Conservation (phyloP, 2,113 vertebrate species). For the Turdus rufiventris region DNA sequence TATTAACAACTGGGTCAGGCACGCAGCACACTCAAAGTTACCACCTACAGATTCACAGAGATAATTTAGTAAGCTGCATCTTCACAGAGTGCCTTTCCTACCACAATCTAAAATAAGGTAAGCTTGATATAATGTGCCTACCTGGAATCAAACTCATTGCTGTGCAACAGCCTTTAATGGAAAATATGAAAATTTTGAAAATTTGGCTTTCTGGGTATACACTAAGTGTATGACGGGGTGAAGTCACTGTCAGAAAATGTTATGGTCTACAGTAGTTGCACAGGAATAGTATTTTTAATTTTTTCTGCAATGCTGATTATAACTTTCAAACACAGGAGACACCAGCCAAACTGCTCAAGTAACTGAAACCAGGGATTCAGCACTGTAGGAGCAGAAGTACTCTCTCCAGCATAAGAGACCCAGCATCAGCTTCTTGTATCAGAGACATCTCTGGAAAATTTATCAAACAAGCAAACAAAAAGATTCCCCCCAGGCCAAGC, state of each 20-base stretch:
- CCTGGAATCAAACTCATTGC: neutral
- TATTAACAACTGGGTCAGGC: neutral
- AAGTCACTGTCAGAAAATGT: neutral
- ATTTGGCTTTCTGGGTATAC: neutral
- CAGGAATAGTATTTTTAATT: neutral
- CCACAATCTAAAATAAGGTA: neutral
- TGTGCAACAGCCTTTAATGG: neutral
- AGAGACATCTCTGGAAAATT: neutral
- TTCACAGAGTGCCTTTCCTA: neutral
- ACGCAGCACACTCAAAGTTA: neutral
- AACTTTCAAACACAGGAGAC: neutral
- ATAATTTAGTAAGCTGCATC: neutral
- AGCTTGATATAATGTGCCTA: neutral
- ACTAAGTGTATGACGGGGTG: neutral
- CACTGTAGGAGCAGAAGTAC: neutral
- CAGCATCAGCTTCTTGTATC: neutral
- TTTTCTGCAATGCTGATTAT: neutral
- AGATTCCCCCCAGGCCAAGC: neutral
- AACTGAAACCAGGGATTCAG: neutral
- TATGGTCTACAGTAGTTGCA: neutral
- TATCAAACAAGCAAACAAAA: neutral
- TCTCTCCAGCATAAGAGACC: neutral
- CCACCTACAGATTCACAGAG: neutral
- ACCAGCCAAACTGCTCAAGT: neutral
- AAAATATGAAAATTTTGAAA: neutral